Percentiles rank a stretch among this genome's conserved stretches.
Evolutionary conservation across 2,888 invertebrate genomes (phyloP).

Genomic region (Frankliniella fusca): DNA sequence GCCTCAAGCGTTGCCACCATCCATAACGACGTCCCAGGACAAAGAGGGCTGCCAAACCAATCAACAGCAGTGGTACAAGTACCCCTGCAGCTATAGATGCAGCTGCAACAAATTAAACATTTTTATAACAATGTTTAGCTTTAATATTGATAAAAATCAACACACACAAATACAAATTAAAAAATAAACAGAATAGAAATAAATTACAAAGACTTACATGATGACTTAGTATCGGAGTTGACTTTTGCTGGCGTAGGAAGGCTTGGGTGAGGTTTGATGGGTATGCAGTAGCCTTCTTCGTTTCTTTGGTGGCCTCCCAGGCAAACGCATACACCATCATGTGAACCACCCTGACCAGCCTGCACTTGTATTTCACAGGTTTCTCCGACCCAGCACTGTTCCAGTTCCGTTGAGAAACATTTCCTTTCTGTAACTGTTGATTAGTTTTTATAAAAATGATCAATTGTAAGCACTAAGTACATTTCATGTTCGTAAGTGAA

Average conservation of each 20-base stretch:
- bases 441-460: neutral
- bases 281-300: neutral
- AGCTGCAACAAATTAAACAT: neutral
- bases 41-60: neutral
- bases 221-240: neutral
- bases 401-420: neutral
- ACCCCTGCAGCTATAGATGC: neutral
- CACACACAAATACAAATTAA: neutral
- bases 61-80: neutral
- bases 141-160: too few relatives aligned
- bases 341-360: neutral
- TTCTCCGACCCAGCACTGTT: neutral
- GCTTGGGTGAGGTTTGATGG: neutral
- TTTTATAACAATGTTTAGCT: too few relatives aligned
- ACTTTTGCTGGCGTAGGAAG: neutral
- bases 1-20: neutral
- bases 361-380: neutral
- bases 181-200: neutral
- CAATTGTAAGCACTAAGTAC: neutral
- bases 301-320: neutral
- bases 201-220: neutral
- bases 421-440: neutral
- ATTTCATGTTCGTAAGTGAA: neutral
- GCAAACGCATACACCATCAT: neutral
- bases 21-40: neutral